Conservation (phyloP, 23 tunicate species). For the Corella eumyota region DNA sequence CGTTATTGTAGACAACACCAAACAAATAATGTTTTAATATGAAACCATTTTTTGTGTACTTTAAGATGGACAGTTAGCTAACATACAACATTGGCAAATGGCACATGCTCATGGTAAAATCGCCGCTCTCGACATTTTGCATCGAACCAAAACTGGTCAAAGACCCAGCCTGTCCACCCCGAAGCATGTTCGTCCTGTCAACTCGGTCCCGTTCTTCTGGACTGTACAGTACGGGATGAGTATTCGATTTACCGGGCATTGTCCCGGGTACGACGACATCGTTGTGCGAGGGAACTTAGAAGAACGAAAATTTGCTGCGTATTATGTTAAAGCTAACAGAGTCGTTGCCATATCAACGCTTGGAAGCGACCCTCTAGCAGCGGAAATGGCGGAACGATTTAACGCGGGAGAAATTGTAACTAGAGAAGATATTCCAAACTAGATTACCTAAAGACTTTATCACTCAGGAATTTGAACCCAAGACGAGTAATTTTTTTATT, state of each 20-base stretch:
- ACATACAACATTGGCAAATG: slow-evolving; percentile 94
- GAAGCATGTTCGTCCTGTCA: slow-evolving; percentile 1
- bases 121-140: slow-evolving; percentile 45
- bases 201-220: slow-evolving; percentile 84
- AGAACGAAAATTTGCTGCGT: slow-evolving; percentile 56
- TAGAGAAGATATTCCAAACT: slow-evolving; percentile 22
- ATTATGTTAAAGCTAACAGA: slow-evolving; percentile 42
- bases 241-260: slow-evolving; percentile 58
- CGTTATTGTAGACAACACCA: too few relatives aligned
- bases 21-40: too few relatives aligned
- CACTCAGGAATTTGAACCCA: too few relatives aligned
- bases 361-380: slow-evolving; percentile 70
- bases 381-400: slow-evolving; percentile 49
- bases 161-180: neutral
- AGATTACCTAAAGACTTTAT: neutral
- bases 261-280: slow-evolving; percentile 27
- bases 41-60: neutral
- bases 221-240: slow-evolving; percentile 80
- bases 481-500: too few relatives aligned
- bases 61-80: slow-evolving; percentile 29
- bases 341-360: slow-evolving; percentile 80
- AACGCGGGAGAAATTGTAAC: slow-evolving; percentile 8
- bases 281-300: slow-evolving; percentile 31
- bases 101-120: slow-evolving; percentile 79
- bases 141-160: slow-evolving; percentile 3